These are phyloP conservation scores for Denticeps clupeoides DNA, from an alignment of 2,797 vertebrate species.

Conservation along the genomic window DNA sequence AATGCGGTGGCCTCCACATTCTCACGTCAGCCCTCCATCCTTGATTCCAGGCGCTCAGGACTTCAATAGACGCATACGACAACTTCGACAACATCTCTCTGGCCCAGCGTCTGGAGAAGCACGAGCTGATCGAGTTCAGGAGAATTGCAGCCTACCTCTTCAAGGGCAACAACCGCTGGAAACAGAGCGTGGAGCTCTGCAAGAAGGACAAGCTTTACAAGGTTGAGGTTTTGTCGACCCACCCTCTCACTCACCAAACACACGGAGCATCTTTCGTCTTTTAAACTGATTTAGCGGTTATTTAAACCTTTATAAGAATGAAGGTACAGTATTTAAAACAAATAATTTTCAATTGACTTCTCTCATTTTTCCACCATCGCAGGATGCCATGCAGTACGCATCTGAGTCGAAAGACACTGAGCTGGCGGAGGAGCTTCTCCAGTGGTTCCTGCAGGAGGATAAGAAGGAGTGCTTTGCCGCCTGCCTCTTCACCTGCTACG, in stretches of 20 bases:
- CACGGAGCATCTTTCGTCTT: too few species aligned
- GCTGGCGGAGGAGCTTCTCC: constrained; percentile 82
- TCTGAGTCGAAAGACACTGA: constrained; percentile 62
- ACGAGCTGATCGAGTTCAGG: constrained; percentile 95
- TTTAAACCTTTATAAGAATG: too few species aligned
- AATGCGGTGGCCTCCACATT: too few species aligned
- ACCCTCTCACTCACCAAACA: too few species aligned
- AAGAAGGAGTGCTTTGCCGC: constrained; percentile 89
- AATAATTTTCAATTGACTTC: not conserved
- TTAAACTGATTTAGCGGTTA: too few species aligned
- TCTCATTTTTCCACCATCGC: not conserved
- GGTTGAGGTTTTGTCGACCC: too few species aligned
- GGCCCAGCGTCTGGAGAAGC: constrained; percentile 92
- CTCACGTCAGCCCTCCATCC: too few species aligned
- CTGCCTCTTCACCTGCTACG: constrained; percentile 96
- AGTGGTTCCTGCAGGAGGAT: constrained; percentile 83
- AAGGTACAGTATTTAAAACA: too few species aligned
- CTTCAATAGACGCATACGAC: constrained; percentile 98
- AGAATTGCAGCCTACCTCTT: constrained; percentile 97
- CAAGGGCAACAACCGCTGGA: constrained; percentile 99
- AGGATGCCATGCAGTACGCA: constrained; percentile 66
- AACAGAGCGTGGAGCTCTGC: constrained; percentile 96
- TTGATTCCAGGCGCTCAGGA: constrained; percentile 74
- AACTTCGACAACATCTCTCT: constrained; percentile 99
- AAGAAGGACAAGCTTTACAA: constrained; percentile 98